phyloP scores from a whole-genome alignment of 1,140 invertebrate genomes.

The Ceratina japonica region DNA sequence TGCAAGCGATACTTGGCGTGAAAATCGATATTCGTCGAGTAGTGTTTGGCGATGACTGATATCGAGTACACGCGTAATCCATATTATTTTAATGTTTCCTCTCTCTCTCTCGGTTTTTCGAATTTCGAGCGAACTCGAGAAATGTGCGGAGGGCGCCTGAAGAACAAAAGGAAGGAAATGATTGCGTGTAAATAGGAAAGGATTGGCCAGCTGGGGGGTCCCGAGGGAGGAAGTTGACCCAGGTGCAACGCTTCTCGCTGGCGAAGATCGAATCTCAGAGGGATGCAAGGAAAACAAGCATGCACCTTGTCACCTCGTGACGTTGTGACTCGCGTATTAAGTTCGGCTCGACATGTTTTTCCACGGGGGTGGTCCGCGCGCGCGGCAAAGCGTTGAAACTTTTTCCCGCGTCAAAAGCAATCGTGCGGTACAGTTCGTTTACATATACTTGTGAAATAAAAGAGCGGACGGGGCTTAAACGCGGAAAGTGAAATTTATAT shows the following conservation, averaged over 20 bases:
- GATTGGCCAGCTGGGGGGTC: slow-evolving; percentile 70
- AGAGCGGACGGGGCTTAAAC: neutral
- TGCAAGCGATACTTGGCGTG: too few species aligned
- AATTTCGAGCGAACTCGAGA: neutral
- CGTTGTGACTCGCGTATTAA: slow-evolving; percentile 58
- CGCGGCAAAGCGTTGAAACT: slow-evolving; percentile 50
- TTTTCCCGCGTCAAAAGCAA: slow-evolving; percentile 36
- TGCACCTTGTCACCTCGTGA: slow-evolving; percentile 59
- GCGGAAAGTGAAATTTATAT: neutral
- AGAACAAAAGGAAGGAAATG: neutral
- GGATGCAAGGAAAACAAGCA: slow-evolving; percentile 65
- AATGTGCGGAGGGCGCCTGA: slow-evolving; percentile 7
- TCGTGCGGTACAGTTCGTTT: neutral
- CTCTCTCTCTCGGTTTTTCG: too few species aligned
- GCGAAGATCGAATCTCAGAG: slow-evolving; percentile 62
- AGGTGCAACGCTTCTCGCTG: slow-evolving; percentile 71
- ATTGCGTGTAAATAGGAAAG: slow-evolving; percentile 45
- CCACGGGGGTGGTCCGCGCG: slow-evolving; percentile 69
- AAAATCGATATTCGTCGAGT: too few species aligned
- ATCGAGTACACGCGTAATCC: too few species aligned
- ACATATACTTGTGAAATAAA: slow-evolving; percentile 42
- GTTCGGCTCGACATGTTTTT: slow-evolving; percentile 55
- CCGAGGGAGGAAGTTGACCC: slow-evolving; percentile 76
- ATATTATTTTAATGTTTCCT: too few species aligned
- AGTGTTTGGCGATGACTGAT: too few species aligned